Evolutionary conservation across 2,888 invertebrate species (phyloP).

Genomic region (Cephus runcator): DNA sequence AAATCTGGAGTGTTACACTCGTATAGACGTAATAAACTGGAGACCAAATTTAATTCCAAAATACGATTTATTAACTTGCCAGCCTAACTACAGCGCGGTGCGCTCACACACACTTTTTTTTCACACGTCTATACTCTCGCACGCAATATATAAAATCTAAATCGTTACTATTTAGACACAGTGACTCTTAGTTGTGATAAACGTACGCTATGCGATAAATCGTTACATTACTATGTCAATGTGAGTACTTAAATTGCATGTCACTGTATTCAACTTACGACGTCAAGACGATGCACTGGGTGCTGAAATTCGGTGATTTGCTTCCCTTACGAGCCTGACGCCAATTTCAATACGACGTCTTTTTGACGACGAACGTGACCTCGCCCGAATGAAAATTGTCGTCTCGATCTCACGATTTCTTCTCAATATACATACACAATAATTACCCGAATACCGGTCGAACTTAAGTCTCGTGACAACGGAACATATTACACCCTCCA

Average conservation of each 20-base stretch:
- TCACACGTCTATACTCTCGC: constrained; percentile 48
- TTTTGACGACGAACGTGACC: neutral
- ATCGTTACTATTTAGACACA: constrained; percentile 60
- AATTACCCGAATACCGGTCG: neutral
- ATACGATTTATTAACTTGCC: constrained; percentile 64
- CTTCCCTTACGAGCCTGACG: neutral
- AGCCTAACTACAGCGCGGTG: constrained; percentile 56
- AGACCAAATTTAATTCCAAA: constrained; percentile 55
- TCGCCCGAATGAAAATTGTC: neutral
- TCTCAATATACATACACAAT: neutral
- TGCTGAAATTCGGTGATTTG: constrained; percentile 9
- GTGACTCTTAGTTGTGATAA: constrained; percentile 57
- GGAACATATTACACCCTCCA: neutral
- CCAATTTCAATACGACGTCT: neutral
- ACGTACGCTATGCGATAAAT: constrained; percentile 40
- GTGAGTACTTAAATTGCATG: constrained; percentile 18
- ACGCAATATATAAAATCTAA: constrained; percentile 62
- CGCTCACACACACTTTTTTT: constrained; percentile 45
- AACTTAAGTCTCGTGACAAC: neutral
- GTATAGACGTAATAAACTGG: neutral
- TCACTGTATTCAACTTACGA: constrained; percentile 16
- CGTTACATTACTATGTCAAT: constrained; percentile 18
- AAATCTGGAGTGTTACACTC: neutral
- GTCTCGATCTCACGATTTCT: neutral
- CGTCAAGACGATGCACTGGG: constrained; percentile 15